A percentile compares a stretch with the other conserved stretches of the same genome.
Conservation (phyloP, 2,113 vertebrate species). For the Micronycteris hirsuta region DNA sequence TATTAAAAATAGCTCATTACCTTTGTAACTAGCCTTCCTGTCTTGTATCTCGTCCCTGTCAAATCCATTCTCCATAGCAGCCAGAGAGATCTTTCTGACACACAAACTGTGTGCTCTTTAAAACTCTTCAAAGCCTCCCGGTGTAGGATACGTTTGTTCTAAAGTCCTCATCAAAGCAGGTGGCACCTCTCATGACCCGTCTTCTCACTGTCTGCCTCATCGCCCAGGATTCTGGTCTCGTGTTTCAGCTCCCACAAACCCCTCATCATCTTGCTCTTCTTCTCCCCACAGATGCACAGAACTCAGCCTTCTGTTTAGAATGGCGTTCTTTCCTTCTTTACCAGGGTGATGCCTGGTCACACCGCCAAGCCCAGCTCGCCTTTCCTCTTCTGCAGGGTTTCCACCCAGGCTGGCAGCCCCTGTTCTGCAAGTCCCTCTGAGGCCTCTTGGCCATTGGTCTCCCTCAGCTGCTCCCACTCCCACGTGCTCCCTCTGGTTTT, state of each 20-base stretch:
- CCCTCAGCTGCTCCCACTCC: neutral
- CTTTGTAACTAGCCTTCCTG: neutral
- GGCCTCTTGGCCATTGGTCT: neutral
- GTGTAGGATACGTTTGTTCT: rapidly evolving
- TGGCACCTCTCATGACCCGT: neutral
- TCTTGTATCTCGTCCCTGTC: neutral
- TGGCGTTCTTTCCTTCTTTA: neutral
- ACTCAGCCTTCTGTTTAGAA: neutral
- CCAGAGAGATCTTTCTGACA: neutral
- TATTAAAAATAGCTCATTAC: neutral
- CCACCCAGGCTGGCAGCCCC: neutral
- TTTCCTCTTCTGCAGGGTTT: neutral
- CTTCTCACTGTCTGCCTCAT: neutral
- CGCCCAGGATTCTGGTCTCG: neutral
- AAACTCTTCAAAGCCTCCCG: neutral
- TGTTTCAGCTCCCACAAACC: neutral
- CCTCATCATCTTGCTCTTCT: neutral
- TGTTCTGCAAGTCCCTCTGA: neutral
- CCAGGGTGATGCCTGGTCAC: neutral
- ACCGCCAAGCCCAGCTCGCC: neutral
- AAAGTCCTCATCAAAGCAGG: neutral
- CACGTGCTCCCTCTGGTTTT: neutral
- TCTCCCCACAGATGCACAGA: rapidly evolving
- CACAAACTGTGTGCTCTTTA: neutral
- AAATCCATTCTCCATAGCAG: neutral